A percentile compares a stretch with the other conserved stretches of the same genome.
These are phyloP conservation scores for Carassius auratus DNA, from an alignment of 2,113 vertebrate genomes.

Conservation along the genomic window DNA sequence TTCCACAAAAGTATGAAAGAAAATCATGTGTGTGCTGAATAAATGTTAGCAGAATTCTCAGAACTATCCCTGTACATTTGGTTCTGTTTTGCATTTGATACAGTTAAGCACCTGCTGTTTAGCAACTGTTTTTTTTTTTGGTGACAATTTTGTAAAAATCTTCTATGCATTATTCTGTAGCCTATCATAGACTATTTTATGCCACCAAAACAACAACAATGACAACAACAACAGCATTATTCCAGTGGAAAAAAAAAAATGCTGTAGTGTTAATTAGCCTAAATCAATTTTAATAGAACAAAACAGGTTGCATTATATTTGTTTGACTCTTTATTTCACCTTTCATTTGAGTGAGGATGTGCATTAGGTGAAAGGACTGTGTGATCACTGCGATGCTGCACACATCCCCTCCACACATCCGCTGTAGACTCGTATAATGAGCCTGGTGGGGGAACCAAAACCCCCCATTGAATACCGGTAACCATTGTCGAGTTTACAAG, in stretches of 20 bases:
- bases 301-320: background rate
- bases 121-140: background rate
- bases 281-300: background rate
- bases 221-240: background rate
- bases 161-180: background rate
- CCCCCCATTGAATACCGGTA: slow-evolving; percentile 3
- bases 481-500: background rate
- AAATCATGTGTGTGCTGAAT: background rate
- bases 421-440: no score
- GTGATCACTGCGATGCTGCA: background rate
- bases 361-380: background rate
- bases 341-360: no score
- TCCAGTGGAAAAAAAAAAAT: background rate
- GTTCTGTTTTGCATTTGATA: background rate
- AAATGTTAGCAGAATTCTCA: background rate
- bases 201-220: background rate
- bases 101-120: background rate
- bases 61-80: background rate
- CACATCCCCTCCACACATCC: background rate
- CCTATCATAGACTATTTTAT: background rate
- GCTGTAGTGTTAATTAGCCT: background rate
- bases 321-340: background rate
- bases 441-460: background rate
- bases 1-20: background rate
- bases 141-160: background rate